Base-by-base conservation (phyloP, 1,140 invertebrate species). In the Zaprionus vittiger region DNA sequence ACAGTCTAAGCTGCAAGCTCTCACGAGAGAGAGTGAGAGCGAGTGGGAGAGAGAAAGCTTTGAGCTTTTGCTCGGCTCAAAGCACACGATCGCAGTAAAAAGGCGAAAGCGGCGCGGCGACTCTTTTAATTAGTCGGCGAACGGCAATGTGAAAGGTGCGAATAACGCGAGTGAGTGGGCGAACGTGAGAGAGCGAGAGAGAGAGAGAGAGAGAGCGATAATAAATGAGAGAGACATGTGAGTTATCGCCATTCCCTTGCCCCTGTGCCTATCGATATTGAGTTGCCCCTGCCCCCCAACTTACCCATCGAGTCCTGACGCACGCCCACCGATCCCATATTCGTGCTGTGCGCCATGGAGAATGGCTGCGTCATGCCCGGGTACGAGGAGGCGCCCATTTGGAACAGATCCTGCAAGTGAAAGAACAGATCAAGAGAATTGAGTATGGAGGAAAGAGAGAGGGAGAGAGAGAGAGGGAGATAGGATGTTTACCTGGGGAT, bases 321-420 rank as follows among this genome's bases (percentile, higher is more conserved):
- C 95, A 97, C 97, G 71, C 96, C 96, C 9, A 97, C 96, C 26
- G 97, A 96, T 67, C 96, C 96, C 97, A 98, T 98, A 91, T 98
- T 98, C 73, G 96, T 95, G 78, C 96, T 95, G 93, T 98, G 97
- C 20, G 96, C 96, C 97, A 99, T 99, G 61, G 97, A 97, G 93
- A 99, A 99, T 55, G 97, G 97, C 93, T 99, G 98, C 12, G 96
- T 96, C 96, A 98, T 98, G 67, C 96, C 96, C 9, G 97, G 97
- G 94, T 99, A 98, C 20, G 96, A 97, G 84, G 97, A 95, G 47
- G 97, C 95, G 65, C 96, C 96, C 97, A 98, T 99, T 95, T 97
- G 95, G 15, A 96, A 96, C 67, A 94, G 92, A 91, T 91, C 85
- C 91, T 91, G 76, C 20, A 55, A 70, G 28, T 7, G 28, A 1